Evolutionary conservation across 2,888 invertebrate species (phyloP).

Genomic region (Mimumesa dahlbomi): DNA sequence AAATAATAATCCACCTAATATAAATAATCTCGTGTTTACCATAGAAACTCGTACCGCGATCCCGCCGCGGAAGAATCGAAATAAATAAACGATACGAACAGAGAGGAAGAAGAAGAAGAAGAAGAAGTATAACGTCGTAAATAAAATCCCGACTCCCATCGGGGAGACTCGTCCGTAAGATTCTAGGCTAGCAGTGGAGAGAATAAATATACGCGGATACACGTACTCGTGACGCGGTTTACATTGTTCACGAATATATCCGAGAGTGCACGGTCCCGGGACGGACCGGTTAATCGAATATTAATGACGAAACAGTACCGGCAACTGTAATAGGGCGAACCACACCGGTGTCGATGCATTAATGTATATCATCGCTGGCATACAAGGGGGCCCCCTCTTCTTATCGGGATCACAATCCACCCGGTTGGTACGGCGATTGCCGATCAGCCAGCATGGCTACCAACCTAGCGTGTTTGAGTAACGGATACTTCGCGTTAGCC

Average conservation of each 20-base stretch:
- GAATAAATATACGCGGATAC: constrained; percentile 7
- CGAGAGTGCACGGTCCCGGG: constrained; percentile 14
- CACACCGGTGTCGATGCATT: constrained; percentile 67
- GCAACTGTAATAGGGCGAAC: constrained; percentile 66
- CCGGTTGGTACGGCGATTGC: constrained; percentile 44
- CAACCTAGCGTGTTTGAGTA: constrained; percentile 63
- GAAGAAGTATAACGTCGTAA: too few relatives aligned
- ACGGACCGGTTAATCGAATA: constrained; percentile 63
- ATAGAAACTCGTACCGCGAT: too few relatives aligned
- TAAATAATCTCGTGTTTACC: too few relatives aligned
- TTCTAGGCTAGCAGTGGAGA: not conserved
- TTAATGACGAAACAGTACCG: constrained; percentile 69
- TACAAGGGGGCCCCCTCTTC: constrained; percentile 52
- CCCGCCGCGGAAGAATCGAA: too few relatives aligned
- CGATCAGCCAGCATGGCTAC: constrained; percentile 45
- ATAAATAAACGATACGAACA: not conserved
- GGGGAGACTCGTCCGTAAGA: not conserved
- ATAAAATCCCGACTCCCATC: too few relatives aligned
- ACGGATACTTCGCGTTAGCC: too few relatives aligned
- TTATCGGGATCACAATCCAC: constrained; percentile 66
- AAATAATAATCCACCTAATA: too few relatives aligned
- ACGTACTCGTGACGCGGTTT: constrained; percentile 11
- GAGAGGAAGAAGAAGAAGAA: too few relatives aligned
- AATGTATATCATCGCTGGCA: constrained; percentile 68
- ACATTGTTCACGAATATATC: constrained; percentile 39